Conservation (phyloP, 2,888 invertebrate species). For the Pimpla rufipes region DNA sequence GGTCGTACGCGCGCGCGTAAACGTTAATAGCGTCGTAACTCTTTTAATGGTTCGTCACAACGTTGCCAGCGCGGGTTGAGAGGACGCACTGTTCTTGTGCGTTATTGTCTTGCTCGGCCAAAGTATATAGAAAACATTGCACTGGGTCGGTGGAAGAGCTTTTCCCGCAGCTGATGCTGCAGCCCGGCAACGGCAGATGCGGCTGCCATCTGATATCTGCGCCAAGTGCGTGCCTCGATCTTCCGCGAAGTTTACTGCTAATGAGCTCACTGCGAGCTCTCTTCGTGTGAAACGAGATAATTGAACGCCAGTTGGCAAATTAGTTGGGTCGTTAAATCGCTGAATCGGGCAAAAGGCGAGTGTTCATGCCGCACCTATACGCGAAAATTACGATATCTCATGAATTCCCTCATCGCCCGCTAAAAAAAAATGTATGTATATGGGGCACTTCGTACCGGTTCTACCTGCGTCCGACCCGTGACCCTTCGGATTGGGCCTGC, state of each 20-base stretch:
- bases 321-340: constrained; percentile 32
- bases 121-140: constrained; percentile 4
- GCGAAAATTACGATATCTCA: background rate
- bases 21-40: constrained; percentile 35
- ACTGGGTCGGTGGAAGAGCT: constrained; percentile 6
- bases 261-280: constrained; percentile 31
- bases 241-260: constrained; percentile 46
- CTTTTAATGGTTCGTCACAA: constrained; percentile 35
- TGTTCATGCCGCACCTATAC: background rate
- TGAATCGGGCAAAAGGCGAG: constrained; percentile 16
- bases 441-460: background rate
- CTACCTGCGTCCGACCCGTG: background rate
- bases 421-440: background rate
- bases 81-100: constrained; percentile 10
- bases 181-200: background rate
- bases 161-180: constrained; percentile 25
- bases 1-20: background rate
- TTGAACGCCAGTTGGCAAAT: constrained; percentile 46
- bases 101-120: constrained; percentile 25
- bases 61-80: constrained; percentile 16
- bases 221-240: constrained; percentile 19
- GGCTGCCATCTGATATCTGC: background rate
- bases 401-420: background rate
- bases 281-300: constrained; percentile 40
- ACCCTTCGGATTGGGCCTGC: too few relatives aligned